These are phyloP conservation scores for Drosophila oshimai DNA, from an alignment of 1,140 invertebrate genomes.

Conservation along the genomic window DNA sequence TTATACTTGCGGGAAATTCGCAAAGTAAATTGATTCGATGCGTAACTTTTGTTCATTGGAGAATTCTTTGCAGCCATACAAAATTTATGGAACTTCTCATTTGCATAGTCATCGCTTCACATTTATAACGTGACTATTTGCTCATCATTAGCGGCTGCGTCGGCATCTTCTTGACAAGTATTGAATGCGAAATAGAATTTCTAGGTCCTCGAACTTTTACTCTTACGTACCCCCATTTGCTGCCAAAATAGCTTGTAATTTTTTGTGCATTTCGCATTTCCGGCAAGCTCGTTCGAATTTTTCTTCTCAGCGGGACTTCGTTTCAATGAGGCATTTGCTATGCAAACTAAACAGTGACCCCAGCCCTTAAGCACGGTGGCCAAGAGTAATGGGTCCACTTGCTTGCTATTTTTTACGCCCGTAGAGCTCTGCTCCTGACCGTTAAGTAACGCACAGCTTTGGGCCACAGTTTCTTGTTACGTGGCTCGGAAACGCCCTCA, in stretches of 20 bases:
- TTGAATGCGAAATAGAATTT: conserved; percentile 50
- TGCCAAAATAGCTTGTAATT: conserved; percentile 28
- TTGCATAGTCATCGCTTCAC: conserved; percentile 33
- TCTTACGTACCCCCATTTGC: background rate
- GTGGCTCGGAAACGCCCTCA: background rate
- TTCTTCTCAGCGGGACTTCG: conserved; percentile 14
- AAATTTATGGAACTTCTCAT: conserved; percentile 1
- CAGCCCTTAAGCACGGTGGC: background rate
- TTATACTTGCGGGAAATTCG: background rate
- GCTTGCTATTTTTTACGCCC: conserved; percentile 48
- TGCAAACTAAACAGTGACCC: conserved; percentile 55
- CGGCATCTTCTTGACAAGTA: conserved; percentile 2
- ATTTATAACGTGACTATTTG: conserved; percentile 57
- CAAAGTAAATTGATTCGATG: background rate
- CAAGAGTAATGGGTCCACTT: conserved; percentile 61
- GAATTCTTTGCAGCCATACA: background rate
- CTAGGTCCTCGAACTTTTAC: background rate
- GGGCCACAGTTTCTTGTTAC: background rate
- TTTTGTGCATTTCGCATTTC: conserved; percentile 7
- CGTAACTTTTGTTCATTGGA: background rate
- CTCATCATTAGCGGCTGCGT: conserved; percentile 48
- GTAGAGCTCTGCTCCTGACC: conserved; percentile 29
- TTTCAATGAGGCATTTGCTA: conserved; percentile 55
- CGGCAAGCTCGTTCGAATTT: conserved; percentile 59
- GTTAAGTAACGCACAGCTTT: conserved; percentile 56